Conservation (phyloP, 2,888 invertebrate genomes). For the Erynnis tages region DNA sequence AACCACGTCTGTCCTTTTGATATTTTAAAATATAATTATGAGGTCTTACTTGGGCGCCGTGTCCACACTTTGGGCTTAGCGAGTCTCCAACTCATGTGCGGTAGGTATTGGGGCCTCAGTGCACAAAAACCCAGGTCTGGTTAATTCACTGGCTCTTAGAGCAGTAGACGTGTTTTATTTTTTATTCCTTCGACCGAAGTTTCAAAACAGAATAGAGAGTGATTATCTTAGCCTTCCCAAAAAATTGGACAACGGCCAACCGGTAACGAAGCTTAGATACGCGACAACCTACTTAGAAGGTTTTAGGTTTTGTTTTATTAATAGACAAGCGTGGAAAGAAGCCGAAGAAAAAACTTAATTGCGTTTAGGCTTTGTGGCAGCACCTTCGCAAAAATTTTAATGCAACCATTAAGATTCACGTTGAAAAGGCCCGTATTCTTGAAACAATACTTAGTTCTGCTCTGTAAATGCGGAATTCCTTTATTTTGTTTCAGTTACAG, state of each 20-base stretch:
- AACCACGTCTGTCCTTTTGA: too few species aligned
- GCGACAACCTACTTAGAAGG: background rate
- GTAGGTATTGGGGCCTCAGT: too few species aligned
- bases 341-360: conserved; percentile 12
- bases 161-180: conserved; percentile 8
- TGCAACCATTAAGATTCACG: conserved; percentile 53
- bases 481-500: conserved; percentile 75
- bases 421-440: conserved; percentile 55
- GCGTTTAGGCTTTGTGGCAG: conserved; percentile 35
- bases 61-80: too few species aligned
- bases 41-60: too few species aligned
- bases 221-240: background rate
- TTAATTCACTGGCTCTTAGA: too few species aligned
- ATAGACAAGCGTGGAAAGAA: background rate
- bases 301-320: background rate
- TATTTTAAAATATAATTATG: too few species aligned
- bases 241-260: background rate
- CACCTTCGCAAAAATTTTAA: conserved; percentile 54
- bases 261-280: background rate
- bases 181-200: background rate
- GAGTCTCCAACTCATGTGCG: too few species aligned
- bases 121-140: too few species aligned
- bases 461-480: conserved; percentile 67
- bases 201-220: background rate
- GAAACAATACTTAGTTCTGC: conserved; percentile 64